Evolutionary conservation across 1,140 invertebrate species (phyloP), one percentile per base, ranked within the genome.

Genomic region (Ostrea edulis): DNA sequence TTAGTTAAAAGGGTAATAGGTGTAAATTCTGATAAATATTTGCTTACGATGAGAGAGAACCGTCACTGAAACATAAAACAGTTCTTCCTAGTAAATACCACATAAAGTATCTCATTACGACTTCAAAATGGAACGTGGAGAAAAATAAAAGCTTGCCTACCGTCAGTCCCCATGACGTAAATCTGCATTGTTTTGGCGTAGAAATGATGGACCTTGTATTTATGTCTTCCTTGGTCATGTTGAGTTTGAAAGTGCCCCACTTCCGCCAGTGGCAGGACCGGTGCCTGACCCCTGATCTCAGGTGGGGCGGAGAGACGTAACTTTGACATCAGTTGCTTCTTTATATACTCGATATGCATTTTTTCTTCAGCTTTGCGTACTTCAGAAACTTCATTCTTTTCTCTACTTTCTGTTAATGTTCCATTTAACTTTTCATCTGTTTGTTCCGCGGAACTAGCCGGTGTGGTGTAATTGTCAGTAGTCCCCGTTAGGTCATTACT

Each of bases 141-240:
- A 44, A 0, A 65, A 25, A 3, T 4, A 87, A 62, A 35, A 22
- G n/a, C 53, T 81, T 44, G 35, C 89, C 87, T 89, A 92, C 91
- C 90, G 58, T 91, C 90, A 81, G 84, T 65, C 8, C 90, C 91
- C 1, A 82, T 84, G 5, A 92, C 84, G 82, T 91, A 89, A 14
- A 90, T 81, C 53, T 90, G 77, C 22, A 86, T 68, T 8, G 88
- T 89, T 65, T 88, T 87, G 5, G 89, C 87, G 51, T 82, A 90
- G 4, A 88, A 82, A 68, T 85, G 25, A 35, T 54, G 65, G 12
- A 11, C 44, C 53, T 44, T 22, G 20, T 62, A 20, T 17, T 17
- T 77, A 12, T 52, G 29, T 25, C 25, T 77, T 51, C 65, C 29
- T 14, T 44, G 29, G 44, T 83, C 62, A n/a, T 22, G 20, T 25